A percentile compares a stretch with the other conserved stretches of the same genome.
These are phyloP conservation scores for Epirrhoe alternata DNA, from an alignment of 2,888 invertebrate genomes.

Conservation along the genomic window DNA sequence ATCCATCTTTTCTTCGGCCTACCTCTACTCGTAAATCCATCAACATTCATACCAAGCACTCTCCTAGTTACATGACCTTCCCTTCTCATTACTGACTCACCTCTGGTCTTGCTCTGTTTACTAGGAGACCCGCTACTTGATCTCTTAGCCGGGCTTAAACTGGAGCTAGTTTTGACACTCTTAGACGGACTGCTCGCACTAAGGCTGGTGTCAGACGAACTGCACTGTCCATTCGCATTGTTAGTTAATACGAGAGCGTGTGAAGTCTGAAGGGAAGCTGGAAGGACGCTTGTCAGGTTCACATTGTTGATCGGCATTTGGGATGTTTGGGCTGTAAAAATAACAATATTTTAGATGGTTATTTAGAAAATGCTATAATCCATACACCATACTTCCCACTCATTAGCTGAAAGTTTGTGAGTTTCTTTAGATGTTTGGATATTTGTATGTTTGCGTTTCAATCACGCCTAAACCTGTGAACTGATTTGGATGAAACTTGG, in stretches of 20 bases:
- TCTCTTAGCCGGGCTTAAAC: constrained; percentile 93
- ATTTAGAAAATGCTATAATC: no score
- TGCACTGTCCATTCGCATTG: constrained; percentile 77
- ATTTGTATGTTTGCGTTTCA: no score
- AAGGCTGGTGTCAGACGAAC: constrained; percentile 83
- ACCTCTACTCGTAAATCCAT: no score
- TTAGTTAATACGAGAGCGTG: constrained; percentile 66
- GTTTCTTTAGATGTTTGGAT: no score
- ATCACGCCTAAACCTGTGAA: no score
- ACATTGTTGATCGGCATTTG: constrained; percentile 74
- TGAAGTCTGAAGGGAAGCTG: constrained; percentile 68
- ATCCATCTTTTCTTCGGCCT: no score
- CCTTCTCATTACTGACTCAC: no score
- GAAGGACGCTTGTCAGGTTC: constrained; percentile 66
- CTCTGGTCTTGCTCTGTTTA: constrained; percentile 91
- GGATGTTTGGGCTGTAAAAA: constrained; percentile 60
- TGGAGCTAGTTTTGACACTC: constrained; percentile 94
- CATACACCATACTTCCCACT: no score
- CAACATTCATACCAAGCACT: no score
- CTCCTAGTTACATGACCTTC: no score
- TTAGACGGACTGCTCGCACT: constrained; percentile 93
- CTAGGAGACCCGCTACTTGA: constrained; percentile 93
- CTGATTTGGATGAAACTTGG: no score
- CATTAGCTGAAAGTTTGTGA: no score
- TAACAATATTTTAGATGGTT: background rate